Evolutionary conservation across 2,797 vertebrate species (phyloP).

Genomic region (Masticophis lateralis): DNA sequence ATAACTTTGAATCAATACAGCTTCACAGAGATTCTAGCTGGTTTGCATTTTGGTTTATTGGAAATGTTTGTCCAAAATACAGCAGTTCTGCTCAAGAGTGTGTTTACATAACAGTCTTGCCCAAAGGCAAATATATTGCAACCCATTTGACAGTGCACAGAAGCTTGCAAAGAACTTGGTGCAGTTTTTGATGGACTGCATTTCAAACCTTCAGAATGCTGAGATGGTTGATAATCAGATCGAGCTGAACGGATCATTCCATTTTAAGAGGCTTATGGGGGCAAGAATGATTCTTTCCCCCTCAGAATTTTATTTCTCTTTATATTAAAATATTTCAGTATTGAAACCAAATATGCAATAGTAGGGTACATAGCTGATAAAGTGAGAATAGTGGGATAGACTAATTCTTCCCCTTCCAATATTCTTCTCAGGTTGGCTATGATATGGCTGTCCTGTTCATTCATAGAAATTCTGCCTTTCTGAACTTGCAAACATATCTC

Average conservation of each 20-base stretch:
- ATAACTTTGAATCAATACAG: slow-evolving; percentile 16
- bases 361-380: background rate
- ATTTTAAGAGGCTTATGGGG: background rate
- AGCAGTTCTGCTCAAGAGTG: background rate
- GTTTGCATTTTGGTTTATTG: slow-evolving; percentile 26
- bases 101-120: slow-evolving; percentile 22
- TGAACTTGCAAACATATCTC: background rate
- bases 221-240: background rate
- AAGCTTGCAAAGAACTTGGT: background rate
- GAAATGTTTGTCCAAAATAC: slow-evolving; percentile 22
- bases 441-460: background rate
- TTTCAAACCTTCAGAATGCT: background rate
- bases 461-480: background rate
- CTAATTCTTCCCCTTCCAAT: background rate
- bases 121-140: slow-evolving; percentile 4
- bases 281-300: background rate
- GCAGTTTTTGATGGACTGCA: background rate
- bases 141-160: background rate
- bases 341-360: background rate
- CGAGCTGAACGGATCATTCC: background rate
- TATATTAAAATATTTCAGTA: background rate
- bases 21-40: slow-evolving; percentile 4
- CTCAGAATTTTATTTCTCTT: background rate
- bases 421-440: background rate
- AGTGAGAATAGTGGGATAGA: background rate